phyloP scores from a whole-genome alignment of 1,140 invertebrate species.

The Amphibalanus amphitrite region DNA sequence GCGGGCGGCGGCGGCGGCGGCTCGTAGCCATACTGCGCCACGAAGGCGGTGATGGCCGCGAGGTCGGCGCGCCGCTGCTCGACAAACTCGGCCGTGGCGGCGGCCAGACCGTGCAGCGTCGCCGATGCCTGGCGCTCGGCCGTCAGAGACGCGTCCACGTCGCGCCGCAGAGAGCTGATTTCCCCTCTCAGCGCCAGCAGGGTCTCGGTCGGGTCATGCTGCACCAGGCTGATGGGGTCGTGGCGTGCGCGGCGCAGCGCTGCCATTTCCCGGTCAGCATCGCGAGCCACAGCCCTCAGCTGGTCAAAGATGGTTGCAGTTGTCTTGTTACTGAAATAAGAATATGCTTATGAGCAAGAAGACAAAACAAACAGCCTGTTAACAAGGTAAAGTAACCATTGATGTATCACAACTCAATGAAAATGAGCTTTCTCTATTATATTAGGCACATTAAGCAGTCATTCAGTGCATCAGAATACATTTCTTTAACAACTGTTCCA shows the following conservation, averaged over 20 bases:
- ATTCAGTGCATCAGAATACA: too few relatives aligned
- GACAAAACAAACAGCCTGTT: too few relatives aligned
- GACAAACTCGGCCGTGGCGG: conserved; percentile 8
- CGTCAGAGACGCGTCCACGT: conserved; percentile 6
- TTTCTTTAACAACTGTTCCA: too few relatives aligned
- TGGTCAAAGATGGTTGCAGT: not conserved
- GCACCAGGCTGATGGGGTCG: conserved; percentile 9
- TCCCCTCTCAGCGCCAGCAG: not conserved
- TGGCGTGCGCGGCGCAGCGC: conserved; percentile 9
- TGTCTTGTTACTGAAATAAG: too few relatives aligned
- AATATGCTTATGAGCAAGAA: too few relatives aligned
- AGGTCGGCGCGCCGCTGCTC: conserved; percentile 12
- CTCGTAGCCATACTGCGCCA: not conserved
- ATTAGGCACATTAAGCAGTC: too few relatives aligned
- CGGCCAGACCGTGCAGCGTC: conserved; percentile 9
- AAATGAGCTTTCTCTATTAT: too few relatives aligned
- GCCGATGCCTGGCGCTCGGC: conserved; percentile 11
- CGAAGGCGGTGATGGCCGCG: conserved; percentile 1
- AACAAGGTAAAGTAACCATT: too few relatives aligned
- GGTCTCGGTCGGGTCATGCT: conserved; percentile 12
- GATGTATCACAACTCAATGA: too few relatives aligned
- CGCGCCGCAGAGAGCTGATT: not conserved
- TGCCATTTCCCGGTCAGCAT: conserved; percentile 12
- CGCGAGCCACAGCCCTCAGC: conserved; percentile 4
- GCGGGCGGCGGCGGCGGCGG: not conserved